A percentile compares a stretch with the other conserved stretches of the same genome.
phyloP scores from a whole-genome alignment of 2,113 vertebrate species.

The Pantherophis guttatus region DNA sequence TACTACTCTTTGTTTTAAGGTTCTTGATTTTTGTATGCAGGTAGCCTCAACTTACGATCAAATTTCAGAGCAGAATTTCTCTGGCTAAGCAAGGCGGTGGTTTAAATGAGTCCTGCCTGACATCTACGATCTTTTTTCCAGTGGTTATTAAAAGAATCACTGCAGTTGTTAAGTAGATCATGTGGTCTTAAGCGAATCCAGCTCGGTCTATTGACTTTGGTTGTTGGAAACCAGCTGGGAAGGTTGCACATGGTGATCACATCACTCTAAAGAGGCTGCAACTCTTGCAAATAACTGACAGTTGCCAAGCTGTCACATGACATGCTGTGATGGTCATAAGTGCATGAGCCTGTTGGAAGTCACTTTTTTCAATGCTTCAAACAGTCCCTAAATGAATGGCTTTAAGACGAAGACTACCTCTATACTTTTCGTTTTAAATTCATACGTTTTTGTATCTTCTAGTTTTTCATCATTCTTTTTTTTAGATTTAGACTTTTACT shows the following conservation, averaged over 20 bases:
- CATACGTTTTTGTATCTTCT: neutral
- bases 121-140: neutral
- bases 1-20: neutral
- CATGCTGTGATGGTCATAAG: too few relatives aligned
- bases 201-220: too few relatives aligned
- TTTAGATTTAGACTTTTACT: neutral
- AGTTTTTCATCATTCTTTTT: neutral
- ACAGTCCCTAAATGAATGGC: too few relatives aligned
- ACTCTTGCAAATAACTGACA: too few relatives aligned
- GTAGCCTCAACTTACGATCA: neutral
- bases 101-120: neutral
- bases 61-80: neutral
- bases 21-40: neutral
- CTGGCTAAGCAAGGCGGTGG: neutral
- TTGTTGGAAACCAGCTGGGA: too few relatives aligned
- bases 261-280: too few relatives aligned
- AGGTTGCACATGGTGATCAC: too few relatives aligned
- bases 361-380: too few relatives aligned
- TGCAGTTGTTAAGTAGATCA: neutral
- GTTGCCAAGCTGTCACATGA: too few relatives aligned
- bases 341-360: too few relatives aligned
- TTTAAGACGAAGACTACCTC: too few relatives aligned
- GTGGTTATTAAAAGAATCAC: neutral
- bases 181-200: too few relatives aligned
- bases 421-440: neutral